Base-by-base conservation (phyloP, 92 coral and sea anemone genomes). In the Meandrina meandrites region DNA sequence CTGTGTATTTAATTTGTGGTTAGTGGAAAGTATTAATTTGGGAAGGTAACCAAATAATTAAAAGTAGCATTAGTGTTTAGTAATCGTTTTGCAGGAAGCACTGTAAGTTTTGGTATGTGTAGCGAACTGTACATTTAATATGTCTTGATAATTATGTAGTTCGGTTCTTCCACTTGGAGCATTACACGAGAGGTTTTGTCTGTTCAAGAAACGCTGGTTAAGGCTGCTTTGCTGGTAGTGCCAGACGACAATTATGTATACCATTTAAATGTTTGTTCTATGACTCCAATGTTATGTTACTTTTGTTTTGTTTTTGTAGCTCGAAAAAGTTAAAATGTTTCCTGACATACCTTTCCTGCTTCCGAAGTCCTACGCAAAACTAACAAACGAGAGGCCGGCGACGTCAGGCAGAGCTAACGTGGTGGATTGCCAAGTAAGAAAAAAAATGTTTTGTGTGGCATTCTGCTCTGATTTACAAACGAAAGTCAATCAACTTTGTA, bases 371-470 rank as follows among this genome's bases (percentile, higher is more conserved):
- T 94, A 96, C 89, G 66, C 79, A 10, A 91, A 68, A 22, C 85
- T 95, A 37, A 45, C 79, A 27, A 71, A 86, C 22, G 88, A 79
- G 31, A 82, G 73, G 21, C 62, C 87, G 40, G 92, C 99, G 1
- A 83, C 78, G 28, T 92, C 87, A 14, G 80, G 86, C 19, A 84
- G 81, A 24, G 69, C 90, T 22, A 88, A 85, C 16, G 81, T 64
- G 31, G 93, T 92, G 78, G 90, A 93, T 56, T 95, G 98, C 69
- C 99, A 96, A 94, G 98, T 96, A 31, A 70, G 79, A 30, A 36
- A 57, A 34, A 50, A 18, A 50, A 18, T 6, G 35, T 85, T 27
- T 22, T 21, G 67, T 21, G 30, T 60, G 28, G 18, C 67, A 22
- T n/a, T n/a, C n/a, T n/a, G n/a, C n/a, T n/a, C n/a, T 60, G 67